Percentiles rank a stretch among this genome's conserved stretches.
phyloP scores from a whole-genome alignment of 1,140 invertebrate species.

The Drosophila serrata region DNA sequence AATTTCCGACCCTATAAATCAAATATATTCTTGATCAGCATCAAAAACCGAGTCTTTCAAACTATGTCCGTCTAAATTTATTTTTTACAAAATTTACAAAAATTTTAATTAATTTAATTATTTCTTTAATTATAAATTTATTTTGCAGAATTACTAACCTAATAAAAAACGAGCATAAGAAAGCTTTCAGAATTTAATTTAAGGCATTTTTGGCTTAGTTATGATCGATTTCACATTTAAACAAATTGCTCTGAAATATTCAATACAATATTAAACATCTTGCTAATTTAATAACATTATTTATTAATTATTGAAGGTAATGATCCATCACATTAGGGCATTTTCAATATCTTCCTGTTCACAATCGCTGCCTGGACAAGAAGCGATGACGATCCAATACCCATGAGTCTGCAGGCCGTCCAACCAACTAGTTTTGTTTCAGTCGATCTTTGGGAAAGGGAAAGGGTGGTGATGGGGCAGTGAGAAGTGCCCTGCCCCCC shows the following conservation, averaged over 20 bases:
- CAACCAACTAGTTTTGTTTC: constrained; percentile 27
- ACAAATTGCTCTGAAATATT: background rate
- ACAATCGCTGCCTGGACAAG: background rate
- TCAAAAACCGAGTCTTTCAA: no score
- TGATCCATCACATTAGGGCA: background rate
- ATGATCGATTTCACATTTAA: no score
- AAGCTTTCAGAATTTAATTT: no score
- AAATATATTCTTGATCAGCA: no score
- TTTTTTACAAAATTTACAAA: no score
- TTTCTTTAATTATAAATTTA: no score
- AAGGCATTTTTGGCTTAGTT: no score
- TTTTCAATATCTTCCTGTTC: background rate
- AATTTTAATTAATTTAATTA: no score
- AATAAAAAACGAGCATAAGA: no score
- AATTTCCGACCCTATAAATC: no score
- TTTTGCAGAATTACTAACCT: no score
- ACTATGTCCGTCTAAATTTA: no score
- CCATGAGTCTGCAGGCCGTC: background rate
- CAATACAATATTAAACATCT: background rate
- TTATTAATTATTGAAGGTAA: background rate
- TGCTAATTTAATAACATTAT: background rate
- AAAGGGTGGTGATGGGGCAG: background rate
- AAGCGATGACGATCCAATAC: background rate
- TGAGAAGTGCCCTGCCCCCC: background rate
- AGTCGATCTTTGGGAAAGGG: background rate